Evolutionary conservation across 2,888 invertebrate species (phyloP), one percentile per base, ranked within the genome.

Genomic region (Petrolisthes cinctipes): DNA sequence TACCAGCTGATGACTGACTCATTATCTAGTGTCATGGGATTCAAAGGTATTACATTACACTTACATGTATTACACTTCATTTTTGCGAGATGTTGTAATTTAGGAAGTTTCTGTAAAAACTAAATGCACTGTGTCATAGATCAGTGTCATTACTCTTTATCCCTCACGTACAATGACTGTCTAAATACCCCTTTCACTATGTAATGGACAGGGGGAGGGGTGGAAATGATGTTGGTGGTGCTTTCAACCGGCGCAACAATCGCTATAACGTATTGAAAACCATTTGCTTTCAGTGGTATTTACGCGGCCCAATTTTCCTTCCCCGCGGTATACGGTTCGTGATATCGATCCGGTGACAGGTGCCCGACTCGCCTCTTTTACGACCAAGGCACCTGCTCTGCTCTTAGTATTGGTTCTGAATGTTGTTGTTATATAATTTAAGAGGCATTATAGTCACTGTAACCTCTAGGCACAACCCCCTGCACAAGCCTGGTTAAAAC

Each of bases 321-420:
- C 61, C 61, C 11, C 37, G 2, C 37, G 37, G 37, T 37, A 37
- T 37, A 37, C 37, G 2, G 11, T 61, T 11, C 61, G 61, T 56
- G 53, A 80, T 57, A 80, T 80, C 80, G 80, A 80, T 80, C 54
- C 23, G 61, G 80, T 14, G 80, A 80, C 80, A 80, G 80, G 57
- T 80, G 80, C 56, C 57, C 20, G 56, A 53, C 56, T 23, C 17
- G 23, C 54, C 23, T 56, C 80, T 23, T 80, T 53, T 57, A 57
- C 11, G 80, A 57, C 20, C 54, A 56, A 20, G 23, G 56, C 80
- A 80, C 80, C 56, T 80, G 80, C 56, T 14, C 80, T 20, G n/a
- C 57, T 80, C 56, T 80, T 61, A 61, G 9, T 61, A 61, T 61
- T 61, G 61, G 61, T 61, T 17, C 17, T 61, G 9, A 61, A 61